Evolutionary conservation across 1,140 invertebrate genomes (phyloP).

Genomic region (Xylocopa sonorina): DNA sequence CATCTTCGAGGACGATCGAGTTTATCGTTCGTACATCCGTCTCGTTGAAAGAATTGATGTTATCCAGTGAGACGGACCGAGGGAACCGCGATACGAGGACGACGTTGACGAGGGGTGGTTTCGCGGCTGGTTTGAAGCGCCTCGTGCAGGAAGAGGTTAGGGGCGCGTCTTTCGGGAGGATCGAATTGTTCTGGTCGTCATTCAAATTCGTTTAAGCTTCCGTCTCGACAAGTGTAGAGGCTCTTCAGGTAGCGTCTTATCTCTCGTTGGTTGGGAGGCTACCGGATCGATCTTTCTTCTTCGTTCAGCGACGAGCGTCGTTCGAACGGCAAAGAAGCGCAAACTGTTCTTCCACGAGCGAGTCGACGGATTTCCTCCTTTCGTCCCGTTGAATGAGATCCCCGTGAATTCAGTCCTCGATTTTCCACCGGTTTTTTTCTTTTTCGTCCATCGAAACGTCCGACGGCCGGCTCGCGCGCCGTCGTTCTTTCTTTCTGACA

Average conservation of each 20-base stretch:
- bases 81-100: neutral
- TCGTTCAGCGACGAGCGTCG: conserved; percentile 18
- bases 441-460: neutral
- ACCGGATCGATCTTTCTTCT: conserved; percentile 45
- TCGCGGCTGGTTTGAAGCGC: conserved; percentile 2
- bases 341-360: conserved; percentile 42
- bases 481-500: too few species aligned
- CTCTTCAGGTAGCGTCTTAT: conserved; percentile 38
- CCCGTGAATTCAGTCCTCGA: neutral
- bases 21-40: neutral
- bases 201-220: conserved; percentile 64
- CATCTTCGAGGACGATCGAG: neutral
- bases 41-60: neutral
- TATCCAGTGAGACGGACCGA: neutral
- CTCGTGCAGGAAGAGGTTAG: conserved; percentile 15
- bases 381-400: neutral
- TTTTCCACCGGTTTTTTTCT: neutral
- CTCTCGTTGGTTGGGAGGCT: conserved; percentile 21
- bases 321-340: conserved; percentile 39
- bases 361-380: conserved; percentile 6
- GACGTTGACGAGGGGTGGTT: neutral
- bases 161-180: neutral
- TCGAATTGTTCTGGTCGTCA: conserved; percentile 60
- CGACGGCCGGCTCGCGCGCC: too few species aligned
- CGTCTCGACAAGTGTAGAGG: conserved; percentile 26